Evolutionary conservation across 2,888 invertebrate species (phyloP), one percentile per base, ranked within the genome.

Genomic region (Glyphotaelius pellucidus): DNA sequence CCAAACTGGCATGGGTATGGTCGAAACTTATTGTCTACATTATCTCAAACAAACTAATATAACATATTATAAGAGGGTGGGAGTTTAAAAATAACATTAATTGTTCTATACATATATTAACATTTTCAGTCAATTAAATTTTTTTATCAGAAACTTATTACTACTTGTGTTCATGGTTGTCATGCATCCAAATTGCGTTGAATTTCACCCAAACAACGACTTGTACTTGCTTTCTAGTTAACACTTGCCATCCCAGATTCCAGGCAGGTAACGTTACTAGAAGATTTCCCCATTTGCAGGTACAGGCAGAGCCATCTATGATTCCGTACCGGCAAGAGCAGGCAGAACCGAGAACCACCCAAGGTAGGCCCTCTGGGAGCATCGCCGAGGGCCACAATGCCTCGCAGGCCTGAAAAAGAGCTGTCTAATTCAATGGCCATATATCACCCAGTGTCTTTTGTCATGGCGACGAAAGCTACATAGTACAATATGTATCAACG

Each of bases 401-500:
- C 47, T 31, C 89, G 91, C 88, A 80, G 83, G 90, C 91, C 83
- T 92, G 90, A 92, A 93, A 92, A 91, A 92, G 91, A 92, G 92
- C 93, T 92, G 92, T 92, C 93, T 92, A 92, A 92, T 93, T 93
- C 93, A 92, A 90, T 92, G 93, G 89, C 92, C 93, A 93, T 93
- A 93, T 90, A 93, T 93, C 93, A 93, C 90, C 88, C 84, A n/a
- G 92, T 88, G 90, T 90, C 93, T 90, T 93, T 93, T 93, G 93
- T 93, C 67, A 90, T 67, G 90, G 92, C 92, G 93, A 93, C 93
- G 93, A 93, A 93, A 93, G 93, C 92, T 91, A 88, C 92, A 92
- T 90, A 89, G 92, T 93, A 89, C 91, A 93, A 93, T 91, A 92
- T 93, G 92, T 89, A 93, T 93, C 93, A 93, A 93, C 93, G 93